Evolutionary conservation across 1,140 invertebrate species (phyloP).

Genomic region (Drusus annulatus): DNA sequence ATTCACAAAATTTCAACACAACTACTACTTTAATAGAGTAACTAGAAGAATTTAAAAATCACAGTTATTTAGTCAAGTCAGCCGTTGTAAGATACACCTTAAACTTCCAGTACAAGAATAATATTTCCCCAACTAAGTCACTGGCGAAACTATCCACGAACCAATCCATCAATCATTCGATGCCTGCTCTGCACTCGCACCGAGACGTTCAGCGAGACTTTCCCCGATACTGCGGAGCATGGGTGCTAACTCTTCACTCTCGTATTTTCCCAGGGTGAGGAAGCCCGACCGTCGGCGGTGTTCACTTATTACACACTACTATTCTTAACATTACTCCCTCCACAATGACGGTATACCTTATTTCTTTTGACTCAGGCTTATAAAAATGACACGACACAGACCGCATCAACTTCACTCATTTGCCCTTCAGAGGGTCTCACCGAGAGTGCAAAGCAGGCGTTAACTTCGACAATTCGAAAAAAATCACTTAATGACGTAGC

Average conservation of each 20-base stretch:
- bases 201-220: neutral
- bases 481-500: slow-evolving; percentile 38
- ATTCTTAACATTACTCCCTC: too few species aligned
- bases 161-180: neutral
- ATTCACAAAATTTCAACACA: slow-evolving; percentile 20
- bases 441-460: too few species aligned
- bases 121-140: neutral
- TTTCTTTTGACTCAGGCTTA: too few species aligned
- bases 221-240: neutral
- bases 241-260: too few species aligned
- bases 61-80: slow-evolving; percentile 37
- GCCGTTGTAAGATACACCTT: neutral
- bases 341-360: too few species aligned
- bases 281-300: too few species aligned
- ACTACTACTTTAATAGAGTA: neutral
- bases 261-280: too few species aligned
- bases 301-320: too few species aligned
- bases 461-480: neutral
- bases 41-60: slow-evolving; percentile 44
- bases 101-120: neutral
- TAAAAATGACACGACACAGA: too few species aligned
- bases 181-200: too few species aligned
- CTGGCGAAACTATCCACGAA: slow-evolving; percentile 9
- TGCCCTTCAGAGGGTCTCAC: too few species aligned
- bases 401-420: too few species aligned